These are phyloP conservation scores for Himalopsyche tibetana DNA, from an alignment of 2,888 invertebrate genomes.

Conservation along the genomic window DNA sequence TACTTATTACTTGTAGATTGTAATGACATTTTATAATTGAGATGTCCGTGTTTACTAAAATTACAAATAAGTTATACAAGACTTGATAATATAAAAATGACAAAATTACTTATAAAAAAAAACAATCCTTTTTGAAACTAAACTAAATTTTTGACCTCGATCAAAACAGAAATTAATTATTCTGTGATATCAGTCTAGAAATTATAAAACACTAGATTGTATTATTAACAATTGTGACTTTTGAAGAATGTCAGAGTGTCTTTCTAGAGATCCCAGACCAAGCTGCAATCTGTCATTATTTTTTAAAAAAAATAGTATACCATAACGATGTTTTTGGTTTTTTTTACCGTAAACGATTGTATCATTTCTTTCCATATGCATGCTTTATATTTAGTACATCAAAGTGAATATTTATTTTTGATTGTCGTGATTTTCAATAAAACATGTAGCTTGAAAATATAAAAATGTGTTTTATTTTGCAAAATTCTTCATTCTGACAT, in stretches of 20 bases:
- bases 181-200: slow-evolving; percentile 55
- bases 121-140: slow-evolving; percentile 24
- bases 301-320: not conserved
- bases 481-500: not conserved
- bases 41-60: not conserved
- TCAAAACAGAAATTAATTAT: slow-evolving; percentile 51
- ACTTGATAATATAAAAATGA: slow-evolving; percentile 32
- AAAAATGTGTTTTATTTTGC: not conserved
- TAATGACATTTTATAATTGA: not conserved
- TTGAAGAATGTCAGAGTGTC: not conserved
- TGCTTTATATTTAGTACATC: slow-evolving; percentile 28
- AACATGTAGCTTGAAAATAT: slow-evolving; percentile 32
- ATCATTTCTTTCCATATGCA: slow-evolving; percentile 28
- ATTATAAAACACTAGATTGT: slow-evolving; percentile 24
- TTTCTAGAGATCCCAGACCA: slow-evolving; percentile 8
- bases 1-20: slow-evolving; percentile 26
- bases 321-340: not conserved
- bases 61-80: slow-evolving; percentile 1
- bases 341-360: slow-evolving; percentile 9
- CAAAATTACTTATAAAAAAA: not conserved
- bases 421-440: slow-evolving; percentile 44
- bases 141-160: slow-evolving; percentile 39
- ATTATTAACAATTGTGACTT: not conserved
- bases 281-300: not conserved
- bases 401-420: slow-evolving; percentile 41